phyloP scores from a whole-genome alignment of 2,888 invertebrate genomes.

The Eupithecia tripunctaria region DNA sequence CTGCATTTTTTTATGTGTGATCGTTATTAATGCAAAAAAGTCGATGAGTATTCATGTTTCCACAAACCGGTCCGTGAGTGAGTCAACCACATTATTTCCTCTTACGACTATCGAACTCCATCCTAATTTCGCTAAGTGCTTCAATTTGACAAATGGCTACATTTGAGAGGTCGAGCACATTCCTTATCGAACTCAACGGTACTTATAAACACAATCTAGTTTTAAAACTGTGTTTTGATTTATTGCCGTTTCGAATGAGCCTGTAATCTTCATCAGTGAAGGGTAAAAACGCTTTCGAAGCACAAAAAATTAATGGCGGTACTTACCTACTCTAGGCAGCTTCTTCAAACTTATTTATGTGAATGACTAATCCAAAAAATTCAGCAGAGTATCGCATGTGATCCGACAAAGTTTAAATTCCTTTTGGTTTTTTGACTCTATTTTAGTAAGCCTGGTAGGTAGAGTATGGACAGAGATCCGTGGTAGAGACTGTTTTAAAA shows the following conservation, averaged over 20 bases:
- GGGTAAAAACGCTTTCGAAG: conserved; percentile 22
- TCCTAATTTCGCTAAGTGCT: conserved; percentile 47
- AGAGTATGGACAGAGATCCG: neutral
- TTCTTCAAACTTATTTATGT: conserved; percentile 13
- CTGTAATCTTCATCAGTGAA: conserved; percentile 28
- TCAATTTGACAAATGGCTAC: conserved; percentile 43
- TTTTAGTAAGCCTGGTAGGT: neutral
- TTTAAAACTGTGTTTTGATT: conserved; percentile 37
- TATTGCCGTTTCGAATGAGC: conserved; percentile 34
- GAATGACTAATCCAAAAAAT: conserved; percentile 22
- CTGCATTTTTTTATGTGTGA: neutral
- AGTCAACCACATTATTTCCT: conserved; percentile 16
- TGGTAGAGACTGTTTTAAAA: neutral
- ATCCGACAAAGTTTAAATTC: neutral
- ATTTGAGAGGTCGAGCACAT: conserved; percentile 41
- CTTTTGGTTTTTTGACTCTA: neutral
- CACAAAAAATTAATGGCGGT: conserved; percentile 22
- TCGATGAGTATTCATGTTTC: conserved; percentile 7
- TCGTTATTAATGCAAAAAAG: conserved; percentile 10
- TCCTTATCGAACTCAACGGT: conserved; percentile 43
- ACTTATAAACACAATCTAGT: conserved; percentile 34
- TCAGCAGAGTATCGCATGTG: neutral
- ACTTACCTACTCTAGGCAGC: conserved; percentile 1
- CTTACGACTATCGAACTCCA: conserved; percentile 28
- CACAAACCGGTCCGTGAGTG: neutral